Percentiles rank a stretch among this genome's conserved stretches.
phyloP scores from a whole-genome alignment of 2,113 vertebrate species.

The Corythaixoides concolor region DNA sequence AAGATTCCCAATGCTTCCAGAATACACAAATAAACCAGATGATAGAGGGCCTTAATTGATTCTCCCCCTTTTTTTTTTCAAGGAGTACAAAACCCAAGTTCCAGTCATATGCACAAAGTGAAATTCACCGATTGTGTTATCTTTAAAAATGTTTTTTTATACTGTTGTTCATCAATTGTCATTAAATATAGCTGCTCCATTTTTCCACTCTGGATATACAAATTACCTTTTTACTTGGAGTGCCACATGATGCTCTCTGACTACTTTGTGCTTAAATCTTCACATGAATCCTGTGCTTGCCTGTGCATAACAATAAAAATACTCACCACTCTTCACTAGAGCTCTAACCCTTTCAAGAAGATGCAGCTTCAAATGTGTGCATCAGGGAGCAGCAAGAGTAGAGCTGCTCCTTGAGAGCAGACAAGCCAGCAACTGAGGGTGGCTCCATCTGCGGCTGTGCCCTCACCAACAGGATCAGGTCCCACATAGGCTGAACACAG shows the following conservation, averaged over 20 bases:
- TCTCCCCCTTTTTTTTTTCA: fast-evolving
- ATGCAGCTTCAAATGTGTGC: neutral
- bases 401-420: fast-evolving
- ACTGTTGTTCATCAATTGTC: neutral
- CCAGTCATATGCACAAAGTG: neutral
- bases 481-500: neutral
- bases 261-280: neutral
- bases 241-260: neutral
- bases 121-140: neutral
- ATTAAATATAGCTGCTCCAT: neutral
- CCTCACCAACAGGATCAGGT: neutral
- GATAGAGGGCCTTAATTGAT: neutral
- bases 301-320: neutral
- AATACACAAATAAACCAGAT: neutral
- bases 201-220: neutral
- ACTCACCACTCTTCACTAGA: neutral
- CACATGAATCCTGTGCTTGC: neutral
- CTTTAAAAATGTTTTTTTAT: neutral
- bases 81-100: neutral
- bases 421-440: neutral
- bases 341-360: neutral
- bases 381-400: neutral
- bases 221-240: neutral
- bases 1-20: neutral
- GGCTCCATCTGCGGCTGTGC: neutral